phyloP scores from a whole-genome alignment of 64 coral and sea anemone species.

The Platygyra sinensis region DNA sequence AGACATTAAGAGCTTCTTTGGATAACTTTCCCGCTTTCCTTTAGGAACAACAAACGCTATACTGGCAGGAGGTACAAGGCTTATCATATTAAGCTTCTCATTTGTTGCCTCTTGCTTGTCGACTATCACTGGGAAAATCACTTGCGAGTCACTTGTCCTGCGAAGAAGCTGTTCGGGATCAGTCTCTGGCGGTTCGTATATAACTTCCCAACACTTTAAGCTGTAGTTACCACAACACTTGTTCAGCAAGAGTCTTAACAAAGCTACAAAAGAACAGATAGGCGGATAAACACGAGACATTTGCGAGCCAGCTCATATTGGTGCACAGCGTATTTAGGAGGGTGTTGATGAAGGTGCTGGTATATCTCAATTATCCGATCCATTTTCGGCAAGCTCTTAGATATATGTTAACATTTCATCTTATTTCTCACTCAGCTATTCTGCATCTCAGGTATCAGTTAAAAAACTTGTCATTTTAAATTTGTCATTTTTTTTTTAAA shows the following conservation, averaged over 20 bases:
- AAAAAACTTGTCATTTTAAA: too few relatives aligned
- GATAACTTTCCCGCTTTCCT: conserved; percentile 49
- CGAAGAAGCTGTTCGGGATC: conserved; percentile 45
- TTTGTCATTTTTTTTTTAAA: too few relatives aligned
- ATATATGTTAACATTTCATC: neutral
- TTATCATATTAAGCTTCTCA: conserved; percentile 12
- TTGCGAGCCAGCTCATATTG: neutral
- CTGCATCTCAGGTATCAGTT: too few relatives aligned
- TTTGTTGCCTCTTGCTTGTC: conserved; percentile 27
- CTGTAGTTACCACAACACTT: conserved; percentile 76
- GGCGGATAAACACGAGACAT: neutral
- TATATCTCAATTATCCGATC: neutral
- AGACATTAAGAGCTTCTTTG: conserved; percentile 65
- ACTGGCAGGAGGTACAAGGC: conserved; percentile 62
- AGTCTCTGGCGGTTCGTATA: conserved; percentile 31
- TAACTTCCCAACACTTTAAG: conserved; percentile 58
- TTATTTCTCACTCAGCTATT: neutral
- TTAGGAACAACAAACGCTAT: conserved; percentile 77
- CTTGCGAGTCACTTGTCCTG: conserved; percentile 11
- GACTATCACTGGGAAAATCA: conserved; percentile 78
- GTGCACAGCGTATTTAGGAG: neutral
- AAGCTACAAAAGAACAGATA: conserved; percentile 5
- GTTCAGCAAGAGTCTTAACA: conserved; percentile 50
- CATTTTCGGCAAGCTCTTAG: too few relatives aligned
- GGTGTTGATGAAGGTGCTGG: neutral